Conservation (phyloP, 2,113 vertebrate genomes). For the Leucoraja erinaceus region DNA sequence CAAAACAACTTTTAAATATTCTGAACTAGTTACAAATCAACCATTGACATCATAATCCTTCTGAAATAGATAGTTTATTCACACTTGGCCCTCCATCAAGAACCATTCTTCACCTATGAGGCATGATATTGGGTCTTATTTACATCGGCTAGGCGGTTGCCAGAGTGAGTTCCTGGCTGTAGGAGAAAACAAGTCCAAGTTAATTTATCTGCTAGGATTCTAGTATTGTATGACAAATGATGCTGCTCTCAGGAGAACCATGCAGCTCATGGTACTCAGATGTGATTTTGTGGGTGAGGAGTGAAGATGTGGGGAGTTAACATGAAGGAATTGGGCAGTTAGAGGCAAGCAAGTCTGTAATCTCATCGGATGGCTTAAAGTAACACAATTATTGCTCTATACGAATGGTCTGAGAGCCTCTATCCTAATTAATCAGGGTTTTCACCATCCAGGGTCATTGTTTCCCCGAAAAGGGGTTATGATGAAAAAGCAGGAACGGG, state of each 20-base stretch:
- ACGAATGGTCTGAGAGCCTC: background rate
- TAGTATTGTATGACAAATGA: background rate
- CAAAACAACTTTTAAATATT: background rate
- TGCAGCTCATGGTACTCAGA: background rate
- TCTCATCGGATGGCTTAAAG: background rate
- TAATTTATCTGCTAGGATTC: background rate
- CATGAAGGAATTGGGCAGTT: background rate
- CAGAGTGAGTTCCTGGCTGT: background rate
- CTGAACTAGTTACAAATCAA: background rate
- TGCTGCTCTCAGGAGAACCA: background rate
- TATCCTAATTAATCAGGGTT: background rate
- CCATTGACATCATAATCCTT: background rate
- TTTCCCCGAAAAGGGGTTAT: background rate
- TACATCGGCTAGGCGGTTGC: background rate
- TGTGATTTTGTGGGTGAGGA: background rate
- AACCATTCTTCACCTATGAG: background rate
- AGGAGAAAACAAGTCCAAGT: background rate
- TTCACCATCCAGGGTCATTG: background rate
- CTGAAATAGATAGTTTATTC: too few species aligned
- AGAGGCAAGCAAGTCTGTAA: background rate
- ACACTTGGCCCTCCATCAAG: background rate
- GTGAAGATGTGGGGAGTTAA: background rate
- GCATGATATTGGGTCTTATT: background rate
- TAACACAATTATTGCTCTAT: background rate
- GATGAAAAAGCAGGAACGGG: too few species aligned